phyloP scores from a whole-genome alignment of 2,113 vertebrate species.

The Microtus oregoni region DNA sequence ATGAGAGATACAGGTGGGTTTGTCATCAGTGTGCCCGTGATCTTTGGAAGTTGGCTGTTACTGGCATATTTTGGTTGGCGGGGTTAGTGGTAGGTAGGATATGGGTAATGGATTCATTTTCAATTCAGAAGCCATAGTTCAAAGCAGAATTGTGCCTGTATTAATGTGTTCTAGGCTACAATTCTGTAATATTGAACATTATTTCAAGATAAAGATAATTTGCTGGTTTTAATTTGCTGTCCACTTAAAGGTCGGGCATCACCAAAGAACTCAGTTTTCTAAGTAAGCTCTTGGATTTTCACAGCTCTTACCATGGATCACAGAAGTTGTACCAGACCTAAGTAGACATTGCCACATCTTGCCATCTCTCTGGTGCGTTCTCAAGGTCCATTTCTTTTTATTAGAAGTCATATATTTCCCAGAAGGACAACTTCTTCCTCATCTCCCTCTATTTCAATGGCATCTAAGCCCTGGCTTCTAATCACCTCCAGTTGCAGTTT shows the following conservation, averaged over 20 bases:
- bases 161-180: background rate
- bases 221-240: background rate
- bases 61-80: rapidly evolving
- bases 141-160: background rate
- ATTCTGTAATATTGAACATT: background rate
- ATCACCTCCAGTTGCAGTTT: background rate
- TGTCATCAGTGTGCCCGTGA: background rate
- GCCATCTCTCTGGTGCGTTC: background rate
- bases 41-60: background rate
- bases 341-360: no score
- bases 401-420: background rate
- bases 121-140: background rate
- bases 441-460: background rate
- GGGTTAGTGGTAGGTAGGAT: background rate
- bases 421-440: background rate
- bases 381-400: background rate
- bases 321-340: background rate
- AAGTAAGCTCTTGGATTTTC: background rate
- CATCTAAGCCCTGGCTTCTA: background rate
- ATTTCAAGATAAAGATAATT: background rate
- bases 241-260: background rate
- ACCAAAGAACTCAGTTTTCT: background rate
- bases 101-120: no score
- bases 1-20: background rate
- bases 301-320: background rate